Percentiles rank a stretch among this genome's conserved stretches.
Conservation (phyloP, 2,113 vertebrate species). For the Tragelaphus buxtoni region DNA sequence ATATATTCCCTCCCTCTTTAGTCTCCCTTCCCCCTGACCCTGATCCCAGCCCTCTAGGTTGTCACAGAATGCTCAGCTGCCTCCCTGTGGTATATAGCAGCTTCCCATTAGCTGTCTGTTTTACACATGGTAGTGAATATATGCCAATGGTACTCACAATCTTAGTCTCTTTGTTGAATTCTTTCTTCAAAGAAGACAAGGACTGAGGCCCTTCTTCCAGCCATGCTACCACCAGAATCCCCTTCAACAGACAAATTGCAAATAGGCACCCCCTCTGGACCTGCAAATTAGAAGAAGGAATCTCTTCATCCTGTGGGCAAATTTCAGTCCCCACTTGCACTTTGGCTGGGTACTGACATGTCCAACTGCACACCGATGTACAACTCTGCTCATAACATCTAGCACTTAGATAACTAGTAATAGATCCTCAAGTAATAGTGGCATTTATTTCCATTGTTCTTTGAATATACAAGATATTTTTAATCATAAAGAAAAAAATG, state of each 20-base stretch:
- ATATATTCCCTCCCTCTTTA: neutral
- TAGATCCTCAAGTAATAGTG: neutral
- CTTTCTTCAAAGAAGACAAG: neutral
- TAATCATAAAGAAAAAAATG: neutral
- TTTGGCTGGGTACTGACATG: too few species aligned
- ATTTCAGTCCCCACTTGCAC: neutral
- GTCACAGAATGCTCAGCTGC: neutral
- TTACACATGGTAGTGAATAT: neutral
- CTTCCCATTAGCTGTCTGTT: neutral
- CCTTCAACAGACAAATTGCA: neutral
- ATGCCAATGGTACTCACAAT: neutral
- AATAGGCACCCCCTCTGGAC: neutral
- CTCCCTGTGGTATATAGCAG: neutral
- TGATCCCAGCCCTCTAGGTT: neutral
- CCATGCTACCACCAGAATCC: neutral
- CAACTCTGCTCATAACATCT: neutral
- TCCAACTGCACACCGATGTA: neutral
- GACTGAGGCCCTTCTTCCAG: neutral
- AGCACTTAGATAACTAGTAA: neutral
- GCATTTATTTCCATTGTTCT: neutral
- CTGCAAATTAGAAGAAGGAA: neutral
- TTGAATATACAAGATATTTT: neutral
- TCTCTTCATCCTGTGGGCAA: neutral
- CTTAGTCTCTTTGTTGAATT: neutral
- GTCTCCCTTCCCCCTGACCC: neutral